Evolutionary conservation across 2,797 vertebrate genomes (phyloP).

Genomic region (Cyclura pinguis): DNA sequence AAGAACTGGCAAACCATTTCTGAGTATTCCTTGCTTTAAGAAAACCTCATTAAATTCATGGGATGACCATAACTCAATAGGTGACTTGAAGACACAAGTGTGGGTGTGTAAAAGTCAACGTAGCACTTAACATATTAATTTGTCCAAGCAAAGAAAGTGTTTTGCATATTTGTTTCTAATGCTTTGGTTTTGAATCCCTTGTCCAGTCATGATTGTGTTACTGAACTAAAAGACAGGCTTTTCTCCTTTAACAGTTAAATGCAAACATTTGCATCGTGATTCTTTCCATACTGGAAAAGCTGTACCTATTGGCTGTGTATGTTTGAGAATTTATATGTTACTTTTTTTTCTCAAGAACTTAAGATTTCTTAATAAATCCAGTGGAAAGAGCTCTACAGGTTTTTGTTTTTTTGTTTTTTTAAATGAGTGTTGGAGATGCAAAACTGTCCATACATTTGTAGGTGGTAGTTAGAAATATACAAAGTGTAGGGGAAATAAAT

Average conservation of each 20-base stretch:
- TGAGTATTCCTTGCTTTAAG: too few species aligned
- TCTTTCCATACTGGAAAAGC: background rate
- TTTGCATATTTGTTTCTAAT: background rate
- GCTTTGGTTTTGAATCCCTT: background rate
- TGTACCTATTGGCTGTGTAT: background rate
- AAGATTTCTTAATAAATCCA: background rate
- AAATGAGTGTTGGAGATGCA: background rate
- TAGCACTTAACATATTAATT: too few species aligned
- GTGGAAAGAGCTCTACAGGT: background rate
- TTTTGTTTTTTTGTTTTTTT: too few species aligned
- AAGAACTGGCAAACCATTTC: too few species aligned
- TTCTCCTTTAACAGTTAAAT: background rate
- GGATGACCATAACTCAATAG: too few species aligned
- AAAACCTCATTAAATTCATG: too few species aligned
- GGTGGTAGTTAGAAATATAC: background rate
- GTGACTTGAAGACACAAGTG: too few species aligned
- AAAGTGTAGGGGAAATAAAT: too few species aligned
- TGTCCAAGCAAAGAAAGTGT: background rate
- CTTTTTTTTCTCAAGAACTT: background rate
- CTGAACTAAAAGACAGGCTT: background rate
- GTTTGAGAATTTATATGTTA: background rate
- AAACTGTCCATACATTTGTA: background rate
- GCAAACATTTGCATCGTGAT: background rate
- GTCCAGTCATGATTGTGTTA: background rate
- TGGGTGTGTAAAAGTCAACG: too few species aligned